Evolutionary conservation across 2,888 invertebrate species (phyloP).

Genomic region (Pterobdella sp.): DNA sequence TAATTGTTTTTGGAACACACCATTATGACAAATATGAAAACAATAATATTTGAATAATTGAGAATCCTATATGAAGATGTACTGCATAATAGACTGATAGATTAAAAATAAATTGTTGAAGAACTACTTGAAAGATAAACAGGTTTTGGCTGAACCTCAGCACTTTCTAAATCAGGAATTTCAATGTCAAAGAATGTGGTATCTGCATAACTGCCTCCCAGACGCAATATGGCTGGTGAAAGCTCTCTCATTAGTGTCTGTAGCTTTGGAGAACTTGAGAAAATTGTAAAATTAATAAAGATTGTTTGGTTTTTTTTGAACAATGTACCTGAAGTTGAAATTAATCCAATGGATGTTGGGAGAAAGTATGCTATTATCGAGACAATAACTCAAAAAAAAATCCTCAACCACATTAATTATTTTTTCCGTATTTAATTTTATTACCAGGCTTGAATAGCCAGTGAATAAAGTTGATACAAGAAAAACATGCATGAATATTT

Average conservation of each 20-base stretch:
- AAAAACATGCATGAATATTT: too few relatives aligned
- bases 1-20: background rate
- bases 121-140: conserved; percentile 28
- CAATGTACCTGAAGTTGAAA: conserved; percentile 27
- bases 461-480: too few relatives aligned
- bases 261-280: conserved; percentile 32
- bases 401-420: conserved; percentile 25
- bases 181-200: conserved; percentile 31
- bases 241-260: conserved; percentile 32
- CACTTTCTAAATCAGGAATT: background rate
- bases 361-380: conserved; percentile 21
- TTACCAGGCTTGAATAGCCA: too few relatives aligned
- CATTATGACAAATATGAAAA: conserved; percentile 1
- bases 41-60: background rate
- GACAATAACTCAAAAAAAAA: conserved; percentile 22
- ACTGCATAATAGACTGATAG: too few relatives aligned
- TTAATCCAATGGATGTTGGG: conserved; percentile 25
- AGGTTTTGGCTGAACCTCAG: conserved; percentile 6
- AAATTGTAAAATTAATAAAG: background rate
- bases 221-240: conserved; percentile 34
- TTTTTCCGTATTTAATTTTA: too few relatives aligned
- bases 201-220: conserved; percentile 37
- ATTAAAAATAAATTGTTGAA: background rate
- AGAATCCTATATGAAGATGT: too few relatives aligned
- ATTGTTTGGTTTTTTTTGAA: background rate